Evolutionary conservation across 1,140 invertebrate species (phyloP).

Genomic region (Rhagoletis pomonella): DNA sequence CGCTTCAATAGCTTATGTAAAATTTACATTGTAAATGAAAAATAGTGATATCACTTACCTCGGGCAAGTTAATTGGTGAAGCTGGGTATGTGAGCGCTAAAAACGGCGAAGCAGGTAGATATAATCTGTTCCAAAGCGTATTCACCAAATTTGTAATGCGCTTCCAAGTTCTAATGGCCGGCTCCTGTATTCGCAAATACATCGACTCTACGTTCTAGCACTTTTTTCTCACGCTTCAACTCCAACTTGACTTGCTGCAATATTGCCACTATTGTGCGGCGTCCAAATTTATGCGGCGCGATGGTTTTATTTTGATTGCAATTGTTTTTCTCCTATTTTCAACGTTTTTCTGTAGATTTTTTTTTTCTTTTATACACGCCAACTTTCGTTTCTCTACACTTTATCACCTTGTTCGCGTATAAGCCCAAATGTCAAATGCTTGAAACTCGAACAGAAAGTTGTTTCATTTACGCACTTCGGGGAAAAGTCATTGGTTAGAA

Average conservation of each 20-base stretch:
- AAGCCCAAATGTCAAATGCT: neutral
- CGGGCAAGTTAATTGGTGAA: neutral
- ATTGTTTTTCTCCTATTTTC: slow-evolving; percentile 7
- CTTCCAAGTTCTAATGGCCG: slow-evolving; percentile 79
- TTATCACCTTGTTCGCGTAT: slow-evolving; percentile 38
- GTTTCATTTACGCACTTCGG: neutral
- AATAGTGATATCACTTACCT: neutral
- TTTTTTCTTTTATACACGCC: neutral
- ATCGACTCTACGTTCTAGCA: slow-evolving; percentile 33
- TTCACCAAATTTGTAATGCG: slow-evolving; percentile 77
- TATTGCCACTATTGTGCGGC: neutral
- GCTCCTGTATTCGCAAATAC: slow-evolving; percentile 74
- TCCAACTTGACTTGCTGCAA: neutral
- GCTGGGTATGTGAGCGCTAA: slow-evolving; percentile 54
- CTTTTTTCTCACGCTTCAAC: slow-evolving; percentile 3
- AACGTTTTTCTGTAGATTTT: neutral
- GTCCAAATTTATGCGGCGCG: neutral
- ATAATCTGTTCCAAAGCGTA: slow-evolving; percentile 78
- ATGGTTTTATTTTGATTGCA: slow-evolving; percentile 7
- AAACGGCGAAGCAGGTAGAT: slow-evolving; percentile 66
- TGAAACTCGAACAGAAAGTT: neutral
- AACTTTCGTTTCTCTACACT: neutral
- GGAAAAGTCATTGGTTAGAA: neutral
- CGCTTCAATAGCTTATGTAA: too few relatives aligned
- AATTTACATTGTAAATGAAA: neutral